Percentiles rank a stretch among this genome's conserved stretches.
Conservation (phyloP, 2,888 invertebrate genomes). For the Augochlorella aurata region DNA sequence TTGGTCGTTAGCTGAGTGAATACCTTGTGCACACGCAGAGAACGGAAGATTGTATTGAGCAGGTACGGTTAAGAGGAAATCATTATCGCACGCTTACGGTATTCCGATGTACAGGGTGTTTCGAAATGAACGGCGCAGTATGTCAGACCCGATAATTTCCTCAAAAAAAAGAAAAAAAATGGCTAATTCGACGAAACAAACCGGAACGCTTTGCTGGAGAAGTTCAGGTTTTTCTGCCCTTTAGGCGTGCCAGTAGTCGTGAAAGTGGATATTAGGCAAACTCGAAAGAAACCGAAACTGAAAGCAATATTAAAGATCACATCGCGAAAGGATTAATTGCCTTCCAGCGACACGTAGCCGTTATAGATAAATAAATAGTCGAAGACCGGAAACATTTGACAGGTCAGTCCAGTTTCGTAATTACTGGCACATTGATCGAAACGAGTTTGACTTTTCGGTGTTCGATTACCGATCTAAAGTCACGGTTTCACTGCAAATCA, state of each 20-base stretch:
- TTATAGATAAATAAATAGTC: neutral
- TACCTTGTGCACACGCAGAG: neutral
- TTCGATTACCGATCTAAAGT: neutral
- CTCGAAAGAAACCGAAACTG: neutral
- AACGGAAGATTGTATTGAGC: slow-evolving; percentile 11
- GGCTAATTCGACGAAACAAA: neutral
- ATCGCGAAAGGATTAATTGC: neutral
- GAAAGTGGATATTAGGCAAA: neutral
- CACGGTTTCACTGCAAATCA: too few relatives aligned
- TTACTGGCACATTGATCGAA: neutral
- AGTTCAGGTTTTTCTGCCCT: neutral
- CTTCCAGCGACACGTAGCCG: neutral
- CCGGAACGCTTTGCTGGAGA: neutral
- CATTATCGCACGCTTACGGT: slow-evolving; percentile 7
- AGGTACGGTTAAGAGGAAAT: slow-evolving; percentile 7
- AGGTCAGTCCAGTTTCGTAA: neutral
- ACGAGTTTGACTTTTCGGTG: neutral
- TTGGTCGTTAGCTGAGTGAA: neutral
- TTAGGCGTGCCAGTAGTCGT: neutral
- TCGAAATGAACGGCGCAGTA: neutral
- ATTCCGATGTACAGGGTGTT: neutral
- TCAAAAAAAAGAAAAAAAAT: too few relatives aligned
- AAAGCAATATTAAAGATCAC: neutral
- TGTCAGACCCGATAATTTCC: neutral
- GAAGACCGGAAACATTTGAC: neutral